Evolutionary conservation across 2,888 invertebrate species (phyloP), one percentile per base, ranked within the genome.

Genomic region (Zootermopsis nevadensis): DNA sequence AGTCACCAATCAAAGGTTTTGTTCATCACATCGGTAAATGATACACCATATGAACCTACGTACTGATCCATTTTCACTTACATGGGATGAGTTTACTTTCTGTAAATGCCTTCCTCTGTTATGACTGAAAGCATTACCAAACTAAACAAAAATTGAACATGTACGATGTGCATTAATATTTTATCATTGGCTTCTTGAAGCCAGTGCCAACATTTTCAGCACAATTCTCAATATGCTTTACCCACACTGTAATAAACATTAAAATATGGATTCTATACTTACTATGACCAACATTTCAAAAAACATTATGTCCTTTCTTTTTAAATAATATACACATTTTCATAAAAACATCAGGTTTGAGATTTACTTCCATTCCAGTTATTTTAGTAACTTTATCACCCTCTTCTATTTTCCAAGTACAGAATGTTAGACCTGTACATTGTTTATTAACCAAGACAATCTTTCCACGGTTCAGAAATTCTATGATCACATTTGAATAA

Each of bases 191-290:
- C 76, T 76, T 76, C 12, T 27, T 35, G 12, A 42, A 76, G 74
- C 74, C 74, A 38, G 35, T 27, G 42, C n/a, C 53, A 31, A n/a
- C 33, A 33, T 30, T 55, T 77, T 53, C 35, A 27, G 33, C 48
- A 53, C 48, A 53, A 48, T 77, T 77, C 12, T 76, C 76, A 42
- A 76, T 27, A 48, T 42, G 35, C 42, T 76, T 38, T 42, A 38
- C 38, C 76, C 76, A 76, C 76, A 76, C 42, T 76, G 76, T 76
- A 48, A 77, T 77, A 30, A 55, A 77, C 77, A 77, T 77, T 77
- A 77, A 77, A 77, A 77, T 77, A 77, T 77, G 55, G 24, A 27
- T 60, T 60, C 38, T 76, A 42, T 76, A 38, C 27, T 27, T 76
- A 76, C 15, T 77, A 48, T 77, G 77, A 30, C 55, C 55, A 77